Evolutionary conservation across 2,113 vertebrate species (phyloP).

Genomic region (Origma solitaria): DNA sequence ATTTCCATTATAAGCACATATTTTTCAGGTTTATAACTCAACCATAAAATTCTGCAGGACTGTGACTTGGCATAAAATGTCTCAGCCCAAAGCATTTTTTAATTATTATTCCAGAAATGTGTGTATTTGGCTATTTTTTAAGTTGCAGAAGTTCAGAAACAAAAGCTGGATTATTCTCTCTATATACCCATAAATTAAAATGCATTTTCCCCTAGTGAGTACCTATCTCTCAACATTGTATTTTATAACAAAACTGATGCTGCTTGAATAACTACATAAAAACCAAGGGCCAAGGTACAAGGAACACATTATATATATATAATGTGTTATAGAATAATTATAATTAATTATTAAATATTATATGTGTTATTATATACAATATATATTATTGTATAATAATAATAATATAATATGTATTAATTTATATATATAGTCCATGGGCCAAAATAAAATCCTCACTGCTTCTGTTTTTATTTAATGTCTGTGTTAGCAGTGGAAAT

Average conservation of each 20-base stretch:
- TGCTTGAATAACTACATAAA: background rate
- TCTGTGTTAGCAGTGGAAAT: background rate
- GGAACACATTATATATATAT: background rate
- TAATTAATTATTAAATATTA: background rate
- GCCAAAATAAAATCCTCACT: background rate
- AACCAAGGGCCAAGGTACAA: background rate
- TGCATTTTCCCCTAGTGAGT: background rate
- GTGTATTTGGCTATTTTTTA: conserved; percentile 48
- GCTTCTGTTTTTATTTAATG: background rate
- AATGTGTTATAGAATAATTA: background rate
- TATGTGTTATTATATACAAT: background rate
- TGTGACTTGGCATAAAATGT: conserved; percentile 61
- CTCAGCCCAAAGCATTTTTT: conserved; percentile 56
- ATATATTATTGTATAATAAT: background rate
- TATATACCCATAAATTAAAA: conserved; percentile 19
- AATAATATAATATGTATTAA: background rate
- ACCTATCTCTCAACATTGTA: background rate
- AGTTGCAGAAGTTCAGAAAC: conserved; percentile 34
- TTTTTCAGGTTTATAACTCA: conserved; percentile 68
- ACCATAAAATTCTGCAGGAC: conserved; percentile 42
- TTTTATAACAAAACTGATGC: background rate
- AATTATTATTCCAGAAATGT: conserved; percentile 52
- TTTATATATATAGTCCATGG: background rate
- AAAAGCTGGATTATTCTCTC: conserved; percentile 2
- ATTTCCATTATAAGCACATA: conserved; percentile 71